Evolutionary conservation across 2,888 invertebrate species (phyloP).

Genomic region (Trissoscelio sp.): DNA sequence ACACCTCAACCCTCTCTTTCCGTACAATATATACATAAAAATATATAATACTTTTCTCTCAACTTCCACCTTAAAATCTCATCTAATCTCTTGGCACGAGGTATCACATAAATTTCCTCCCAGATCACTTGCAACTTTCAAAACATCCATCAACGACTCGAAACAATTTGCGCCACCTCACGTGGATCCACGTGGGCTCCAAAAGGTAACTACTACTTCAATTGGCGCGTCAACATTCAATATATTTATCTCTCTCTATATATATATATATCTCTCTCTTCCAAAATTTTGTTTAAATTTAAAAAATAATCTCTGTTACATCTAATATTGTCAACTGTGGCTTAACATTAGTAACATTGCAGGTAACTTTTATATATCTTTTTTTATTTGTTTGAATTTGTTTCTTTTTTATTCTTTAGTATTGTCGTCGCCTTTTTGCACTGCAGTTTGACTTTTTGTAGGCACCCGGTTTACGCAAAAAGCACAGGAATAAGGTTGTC

Average conservation of each 20-base stretch:
- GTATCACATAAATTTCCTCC: conserved; percentile 28
- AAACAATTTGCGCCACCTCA: conserved; percentile 1
- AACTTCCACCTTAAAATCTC: neutral
- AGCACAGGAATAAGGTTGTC: neutral
- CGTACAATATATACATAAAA: conserved; percentile 19
- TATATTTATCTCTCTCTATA: no score
- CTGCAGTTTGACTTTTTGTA: conserved; percentile 3
- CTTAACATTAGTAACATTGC: conserved; percentile 10
- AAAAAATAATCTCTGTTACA: conserved; percentile 33
- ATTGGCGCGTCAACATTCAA: neutral
- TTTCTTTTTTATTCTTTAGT: no score
- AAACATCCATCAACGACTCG: neutral
- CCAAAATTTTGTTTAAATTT: no score
- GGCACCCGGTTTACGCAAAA: conserved; percentile 31
- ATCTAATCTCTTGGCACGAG: conserved; percentile 28
- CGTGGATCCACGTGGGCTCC: conserved; percentile 46
- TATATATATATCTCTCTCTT: no score
- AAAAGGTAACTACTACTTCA: neutral
- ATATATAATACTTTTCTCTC: conserved; percentile 1
- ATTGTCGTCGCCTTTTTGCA: conserved; percentile 21
- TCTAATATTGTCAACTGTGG: conserved; percentile 51
- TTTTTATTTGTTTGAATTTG: no score
- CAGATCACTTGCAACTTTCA: conserved; percentile 8
- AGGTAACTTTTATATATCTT: no score
- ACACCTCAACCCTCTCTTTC: neutral